Evolutionary conservation across 2,888 invertebrate genomes (phyloP).

Genomic region (Cloeon dipterum): DNA sequence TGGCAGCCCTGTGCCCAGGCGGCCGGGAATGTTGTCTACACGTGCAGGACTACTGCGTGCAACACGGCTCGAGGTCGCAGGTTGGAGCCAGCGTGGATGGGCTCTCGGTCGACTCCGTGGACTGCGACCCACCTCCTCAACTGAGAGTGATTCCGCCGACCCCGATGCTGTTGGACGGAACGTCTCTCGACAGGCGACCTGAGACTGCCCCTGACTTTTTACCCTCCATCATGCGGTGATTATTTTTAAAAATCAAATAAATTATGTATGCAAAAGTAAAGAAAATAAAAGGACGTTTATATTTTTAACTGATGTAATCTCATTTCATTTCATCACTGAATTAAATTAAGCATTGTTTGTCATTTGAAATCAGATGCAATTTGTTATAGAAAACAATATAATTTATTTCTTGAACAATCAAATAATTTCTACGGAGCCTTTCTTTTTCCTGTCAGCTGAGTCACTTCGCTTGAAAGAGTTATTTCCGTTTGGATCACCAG

Average conservation of each 20-base stretch:
- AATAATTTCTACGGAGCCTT: neutral
- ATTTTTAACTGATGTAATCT: no score
- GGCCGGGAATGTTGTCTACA: neutral
- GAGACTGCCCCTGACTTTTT: neutral
- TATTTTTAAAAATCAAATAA: no score
- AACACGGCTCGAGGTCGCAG: neutral
- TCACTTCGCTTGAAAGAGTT: neutral
- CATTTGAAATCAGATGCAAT: no score
- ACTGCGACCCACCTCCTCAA: neutral
- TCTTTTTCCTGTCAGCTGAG: neutral
- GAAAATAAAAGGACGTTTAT: neutral
- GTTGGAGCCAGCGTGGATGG: neutral
- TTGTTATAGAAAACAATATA: neutral
- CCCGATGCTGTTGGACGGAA: neutral
- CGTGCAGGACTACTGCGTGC: neutral
- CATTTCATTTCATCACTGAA: no score
- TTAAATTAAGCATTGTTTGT: neutral
- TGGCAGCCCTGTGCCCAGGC: neutral
- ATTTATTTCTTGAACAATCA: slow-evolving; percentile 1
- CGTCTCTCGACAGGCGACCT: neutral
- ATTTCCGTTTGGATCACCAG: neutral
- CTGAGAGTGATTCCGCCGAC: neutral
- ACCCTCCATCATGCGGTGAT: no score
- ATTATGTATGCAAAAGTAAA: neutral
- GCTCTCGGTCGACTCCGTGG: neutral